These are phyloP conservation scores for Trididemnum clinides DNA, from an alignment of 23 tunicate genomes.

Conservation along the genomic window DNA sequence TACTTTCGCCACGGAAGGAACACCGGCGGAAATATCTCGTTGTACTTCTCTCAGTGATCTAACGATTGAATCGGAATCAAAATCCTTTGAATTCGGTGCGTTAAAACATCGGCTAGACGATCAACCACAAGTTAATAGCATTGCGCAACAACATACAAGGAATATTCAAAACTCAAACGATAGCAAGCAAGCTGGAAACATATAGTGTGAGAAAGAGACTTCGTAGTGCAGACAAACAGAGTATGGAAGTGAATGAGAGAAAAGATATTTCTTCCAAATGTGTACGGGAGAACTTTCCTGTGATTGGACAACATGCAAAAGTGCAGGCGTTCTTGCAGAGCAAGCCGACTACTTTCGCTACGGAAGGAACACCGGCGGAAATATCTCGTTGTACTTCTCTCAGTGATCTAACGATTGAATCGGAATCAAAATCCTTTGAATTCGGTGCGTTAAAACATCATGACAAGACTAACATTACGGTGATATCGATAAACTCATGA, in stretches of 20 bases:
- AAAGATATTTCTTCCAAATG: too few species aligned
- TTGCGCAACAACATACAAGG: too few species aligned
- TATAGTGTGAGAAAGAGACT: not conserved
- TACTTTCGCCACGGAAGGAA: not conserved
- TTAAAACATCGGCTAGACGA: too few species aligned
- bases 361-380: not conserved
- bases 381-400: not conserved
- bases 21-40: not conserved
- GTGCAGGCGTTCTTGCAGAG: not conserved
- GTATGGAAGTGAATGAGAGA: too few species aligned
- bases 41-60: not conserved
- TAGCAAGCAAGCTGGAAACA: too few species aligned
- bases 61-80: not conserved
- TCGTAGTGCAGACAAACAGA: not conserved
- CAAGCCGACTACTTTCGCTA: not conserved
- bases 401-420: not conserved
- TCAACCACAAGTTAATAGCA: too few species aligned
- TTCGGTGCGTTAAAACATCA: not conserved
- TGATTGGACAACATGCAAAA: too few species aligned
- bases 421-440: not conserved
- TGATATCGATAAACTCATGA: too few species aligned
- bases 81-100: not conserved
- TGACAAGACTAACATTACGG: too few species aligned
- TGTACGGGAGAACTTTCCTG: too few species aligned
- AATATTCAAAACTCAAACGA: too few species aligned